Conservation (phyloP, 1,140 invertebrate genomes). For the Heliothis subflexa region DNA sequence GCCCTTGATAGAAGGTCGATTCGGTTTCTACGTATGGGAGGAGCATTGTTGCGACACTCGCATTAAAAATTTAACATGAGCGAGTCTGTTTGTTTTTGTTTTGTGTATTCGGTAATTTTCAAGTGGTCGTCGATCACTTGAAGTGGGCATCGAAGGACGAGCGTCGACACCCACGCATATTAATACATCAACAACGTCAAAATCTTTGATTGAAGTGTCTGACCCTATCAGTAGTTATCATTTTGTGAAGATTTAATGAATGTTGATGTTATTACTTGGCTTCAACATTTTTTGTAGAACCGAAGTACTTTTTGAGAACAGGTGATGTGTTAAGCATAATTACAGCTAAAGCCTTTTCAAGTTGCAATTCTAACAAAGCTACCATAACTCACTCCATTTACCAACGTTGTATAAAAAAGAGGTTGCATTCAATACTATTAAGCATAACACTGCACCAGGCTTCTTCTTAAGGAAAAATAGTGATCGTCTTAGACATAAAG, state of each 20-base stretch:
- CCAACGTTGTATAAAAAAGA: neutral
- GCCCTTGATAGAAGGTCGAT: constrained; percentile 78
- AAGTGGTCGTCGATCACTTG: constrained; percentile 66
- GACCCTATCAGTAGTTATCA: constrained; percentile 33
- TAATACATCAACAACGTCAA: constrained; percentile 47
- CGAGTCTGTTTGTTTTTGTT: constrained; percentile 69
- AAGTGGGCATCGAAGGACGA: constrained; percentile 70
- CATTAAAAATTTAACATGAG: constrained; percentile 65
- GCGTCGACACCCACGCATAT: constrained; percentile 58
- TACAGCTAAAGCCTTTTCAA: neutral
- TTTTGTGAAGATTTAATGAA: constrained; percentile 18
- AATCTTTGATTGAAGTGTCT: constrained; percentile 40
- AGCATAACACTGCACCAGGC: neutral
- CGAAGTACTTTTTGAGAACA: neutral
- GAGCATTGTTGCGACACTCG: constrained; percentile 66
- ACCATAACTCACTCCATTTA: neutral
- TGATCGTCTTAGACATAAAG: constrained; percentile 10
- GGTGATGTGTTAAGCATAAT: neutral
- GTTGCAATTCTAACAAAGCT: neutral
- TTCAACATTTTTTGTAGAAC: neutral
- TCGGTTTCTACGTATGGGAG: constrained; percentile 63
- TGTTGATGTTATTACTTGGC: neutral
- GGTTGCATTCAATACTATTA: neutral
- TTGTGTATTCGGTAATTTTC: constrained; percentile 73
- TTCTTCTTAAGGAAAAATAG: constrained; percentile 14